Evolutionary conservation across 2,113 vertebrate species (phyloP).

Genomic region (Calypte anna): DNA sequence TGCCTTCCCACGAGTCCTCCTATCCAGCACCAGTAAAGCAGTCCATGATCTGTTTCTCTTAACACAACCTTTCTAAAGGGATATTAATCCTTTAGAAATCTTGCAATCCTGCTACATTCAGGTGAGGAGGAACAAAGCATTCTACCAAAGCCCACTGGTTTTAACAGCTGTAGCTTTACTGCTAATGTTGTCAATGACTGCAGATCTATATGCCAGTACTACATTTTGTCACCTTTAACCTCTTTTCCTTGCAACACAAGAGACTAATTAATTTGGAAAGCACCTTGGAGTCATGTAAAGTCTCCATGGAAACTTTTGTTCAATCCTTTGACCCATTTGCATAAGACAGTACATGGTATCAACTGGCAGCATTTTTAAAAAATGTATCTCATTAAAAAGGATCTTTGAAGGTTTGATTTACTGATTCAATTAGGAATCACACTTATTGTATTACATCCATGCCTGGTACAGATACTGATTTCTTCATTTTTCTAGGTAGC

Average conservation of each 20-base stretch:
- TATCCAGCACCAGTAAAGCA: not conserved
- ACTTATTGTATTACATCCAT: not conserved
- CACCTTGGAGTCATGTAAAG: not conserved
- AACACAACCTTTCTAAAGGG: not conserved
- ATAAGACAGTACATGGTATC: not conserved
- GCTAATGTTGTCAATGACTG: not conserved
- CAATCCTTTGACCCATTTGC: not conserved
- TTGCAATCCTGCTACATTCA: not conserved
- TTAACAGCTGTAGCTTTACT: not conserved
- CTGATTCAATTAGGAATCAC: not conserved
- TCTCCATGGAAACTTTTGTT: constrained; percentile 22
- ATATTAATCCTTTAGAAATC: not conserved
- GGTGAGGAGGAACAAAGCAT: not conserved
- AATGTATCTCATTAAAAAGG: not conserved
- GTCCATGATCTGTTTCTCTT: not conserved
- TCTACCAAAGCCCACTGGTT: not conserved
- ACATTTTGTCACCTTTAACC: not conserved
- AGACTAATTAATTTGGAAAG: constrained; percentile 6
- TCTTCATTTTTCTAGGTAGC: not conserved
- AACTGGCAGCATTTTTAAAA: not conserved
- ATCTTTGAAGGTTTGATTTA: not conserved
- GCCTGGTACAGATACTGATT: not conserved
- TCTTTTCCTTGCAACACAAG: not conserved
- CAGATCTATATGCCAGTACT: not conserved
- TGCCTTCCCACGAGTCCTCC: not conserved